Evolutionary conservation across 2,888 invertebrate species (phyloP), one percentile per base, ranked within the genome.

Genomic region (Flexamia atlantica): DNA sequence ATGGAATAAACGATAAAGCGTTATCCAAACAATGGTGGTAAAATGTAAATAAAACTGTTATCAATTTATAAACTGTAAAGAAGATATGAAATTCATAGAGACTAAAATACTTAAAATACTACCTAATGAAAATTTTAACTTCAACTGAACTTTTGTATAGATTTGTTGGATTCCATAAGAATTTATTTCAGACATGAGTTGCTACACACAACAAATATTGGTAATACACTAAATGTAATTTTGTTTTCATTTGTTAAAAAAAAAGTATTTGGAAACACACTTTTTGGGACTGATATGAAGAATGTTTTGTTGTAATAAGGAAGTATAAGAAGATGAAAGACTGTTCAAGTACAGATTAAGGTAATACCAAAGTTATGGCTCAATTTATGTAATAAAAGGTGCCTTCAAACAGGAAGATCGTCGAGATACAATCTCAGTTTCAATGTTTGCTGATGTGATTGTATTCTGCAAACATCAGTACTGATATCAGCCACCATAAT

Each of bases 371-470:
- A 72, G 72, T 68, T 17, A 32, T 23, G 42, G 72, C 72, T 72
- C 72, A 72, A 72, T 40, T 36, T 72, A 40, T 72, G 14, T 4
- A 72, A 72, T 64, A 64, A 72, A 72, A 36, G 72, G 72, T 72
- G 72, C 72, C 72, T 72, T 72, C 42, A 72, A 1, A 40, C 3
- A 1, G 23, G 40, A 23, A n/a, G 3, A 20, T 40, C 17, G 57
- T 23, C 12, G 64, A 64, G 28, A 9, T 64, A 28, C 12, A 64
- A 64, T 25, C 64, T 64, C 64, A 64, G 17, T 28, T 64, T 28
- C 30, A 64, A 2, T 64, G 64, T 28, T 28, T 28, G 30, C 64
- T 64, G n/a, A n/a, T n/a, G 64, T 64, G 64, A 64, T 64, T 14
- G 20, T 23, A 53, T 23, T 23, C 53, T 14, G 53, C 2, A 17